These are phyloP conservation scores for Tragelaphus imberbis DNA, from an alignment of 2,113 vertebrate species.

Conservation along the genomic window DNA sequence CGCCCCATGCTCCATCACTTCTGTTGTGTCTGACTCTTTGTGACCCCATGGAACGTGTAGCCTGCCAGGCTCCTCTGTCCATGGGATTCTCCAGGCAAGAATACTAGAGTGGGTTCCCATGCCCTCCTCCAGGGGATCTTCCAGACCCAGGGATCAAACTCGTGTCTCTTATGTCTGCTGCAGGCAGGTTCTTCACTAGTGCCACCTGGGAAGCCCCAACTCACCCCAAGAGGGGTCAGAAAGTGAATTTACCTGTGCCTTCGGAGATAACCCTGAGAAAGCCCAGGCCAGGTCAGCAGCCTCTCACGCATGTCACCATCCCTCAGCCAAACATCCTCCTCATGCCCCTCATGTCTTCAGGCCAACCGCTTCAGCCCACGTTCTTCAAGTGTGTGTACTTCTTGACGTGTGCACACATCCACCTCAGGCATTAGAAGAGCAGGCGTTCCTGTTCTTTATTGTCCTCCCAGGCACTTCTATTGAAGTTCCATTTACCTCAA, in stretches of 20 bases:
- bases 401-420: neutral
- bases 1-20: neutral
- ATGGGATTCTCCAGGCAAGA: neutral
- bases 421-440: neutral
- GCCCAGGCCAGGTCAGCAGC: neutral
- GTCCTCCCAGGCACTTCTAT: conserved; percentile 24
- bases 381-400: neutral
- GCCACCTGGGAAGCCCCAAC: neutral
- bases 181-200: neutral
- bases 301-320: fast-evolving
- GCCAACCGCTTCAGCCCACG: too few relatives aligned
- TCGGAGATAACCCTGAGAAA: neutral
- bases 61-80: neutral
- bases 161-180: fast-evolving
- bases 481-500: conserved; percentile 38
- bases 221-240: neutral
- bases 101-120: neutral
- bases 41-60: neutral
- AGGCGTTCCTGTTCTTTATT: neutral
- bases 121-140: neutral
- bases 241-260: neutral
- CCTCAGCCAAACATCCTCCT: neutral
- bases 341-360: neutral
- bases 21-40: neutral
- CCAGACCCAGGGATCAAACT: neutral